Percentiles rank a stretch among this genome's conserved stretches.
Evolutionary conservation across 2,888 invertebrate genomes (phyloP).

Genomic region (Spisula subtruncata): DNA sequence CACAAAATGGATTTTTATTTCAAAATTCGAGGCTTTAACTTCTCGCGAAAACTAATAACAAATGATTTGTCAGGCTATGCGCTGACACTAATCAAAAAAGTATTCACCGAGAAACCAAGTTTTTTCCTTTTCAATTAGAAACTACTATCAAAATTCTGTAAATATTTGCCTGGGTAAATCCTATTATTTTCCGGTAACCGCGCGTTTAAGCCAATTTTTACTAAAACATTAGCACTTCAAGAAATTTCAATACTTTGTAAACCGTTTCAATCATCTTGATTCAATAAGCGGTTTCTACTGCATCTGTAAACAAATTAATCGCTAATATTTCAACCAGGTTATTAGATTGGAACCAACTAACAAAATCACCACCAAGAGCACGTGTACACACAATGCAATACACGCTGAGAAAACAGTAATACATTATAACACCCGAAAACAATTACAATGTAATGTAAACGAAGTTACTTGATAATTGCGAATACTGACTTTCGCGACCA

Average conservation of each 20-base stretch:
- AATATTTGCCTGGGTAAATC: conserved; percentile 3
- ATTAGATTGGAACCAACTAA: neutral
- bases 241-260: neutral
- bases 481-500: no score
- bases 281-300: neutral
- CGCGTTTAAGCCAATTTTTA: neutral
- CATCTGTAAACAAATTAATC: neutral
- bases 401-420: neutral
- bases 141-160: neutral
- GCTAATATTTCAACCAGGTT: neutral
- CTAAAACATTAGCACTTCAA: neutral
- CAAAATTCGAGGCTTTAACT: neutral
- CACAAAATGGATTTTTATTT: neutral
- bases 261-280: neutral
- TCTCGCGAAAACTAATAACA: neutral
- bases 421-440: neutral
- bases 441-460: no score
- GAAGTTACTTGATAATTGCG: no score
- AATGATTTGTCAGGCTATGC: neutral
- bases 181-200: neutral
- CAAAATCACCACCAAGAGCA: neutral
- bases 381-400: neutral
- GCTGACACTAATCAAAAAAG: neutral
- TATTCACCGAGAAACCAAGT: neutral
- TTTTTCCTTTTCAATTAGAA: neutral